These are phyloP conservation scores for Chionis minor DNA, from an alignment of 2,113 vertebrate species.

Conservation along the genomic window DNA sequence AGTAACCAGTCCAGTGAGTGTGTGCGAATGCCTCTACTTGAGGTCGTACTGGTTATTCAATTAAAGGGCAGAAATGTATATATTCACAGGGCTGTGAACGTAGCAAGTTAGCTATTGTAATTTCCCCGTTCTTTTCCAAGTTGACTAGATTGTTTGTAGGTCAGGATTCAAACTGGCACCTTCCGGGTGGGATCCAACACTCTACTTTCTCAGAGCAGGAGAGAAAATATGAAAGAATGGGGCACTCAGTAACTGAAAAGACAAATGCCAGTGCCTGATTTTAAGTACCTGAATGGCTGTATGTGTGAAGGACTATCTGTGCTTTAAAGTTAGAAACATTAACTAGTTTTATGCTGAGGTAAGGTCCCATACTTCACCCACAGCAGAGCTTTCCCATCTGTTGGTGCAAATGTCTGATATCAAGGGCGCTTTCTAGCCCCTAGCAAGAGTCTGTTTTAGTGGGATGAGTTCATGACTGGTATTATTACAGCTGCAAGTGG, in stretches of 20 bases:
- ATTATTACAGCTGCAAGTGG: constrained; percentile 5
- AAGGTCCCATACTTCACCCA: background rate
- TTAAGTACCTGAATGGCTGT: background rate
- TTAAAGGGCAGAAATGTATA: background rate
- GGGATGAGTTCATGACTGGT: background rate
- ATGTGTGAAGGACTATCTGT: background rate
- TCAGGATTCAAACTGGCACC: background rate
- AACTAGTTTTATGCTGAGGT: background rate
- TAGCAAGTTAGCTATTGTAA: background rate
- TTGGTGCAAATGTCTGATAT: background rate
- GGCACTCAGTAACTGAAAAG: background rate
- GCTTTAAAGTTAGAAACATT: background rate
- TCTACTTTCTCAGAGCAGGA: background rate
- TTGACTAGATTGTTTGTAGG: background rate
- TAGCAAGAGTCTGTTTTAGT: background rate
- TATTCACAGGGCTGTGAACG: background rate
- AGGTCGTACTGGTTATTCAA: background rate
- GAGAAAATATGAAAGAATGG: background rate
- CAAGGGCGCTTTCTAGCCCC: background rate
- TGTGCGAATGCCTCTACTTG: background rate
- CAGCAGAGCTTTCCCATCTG: background rate
- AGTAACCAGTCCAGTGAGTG: background rate
- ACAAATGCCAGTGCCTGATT: background rate
- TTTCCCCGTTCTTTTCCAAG: background rate
- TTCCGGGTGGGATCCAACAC: background rate